These are phyloP conservation scores for Asobara japonica DNA, from an alignment of 1,140 invertebrate species.

Conservation along the genomic window DNA sequence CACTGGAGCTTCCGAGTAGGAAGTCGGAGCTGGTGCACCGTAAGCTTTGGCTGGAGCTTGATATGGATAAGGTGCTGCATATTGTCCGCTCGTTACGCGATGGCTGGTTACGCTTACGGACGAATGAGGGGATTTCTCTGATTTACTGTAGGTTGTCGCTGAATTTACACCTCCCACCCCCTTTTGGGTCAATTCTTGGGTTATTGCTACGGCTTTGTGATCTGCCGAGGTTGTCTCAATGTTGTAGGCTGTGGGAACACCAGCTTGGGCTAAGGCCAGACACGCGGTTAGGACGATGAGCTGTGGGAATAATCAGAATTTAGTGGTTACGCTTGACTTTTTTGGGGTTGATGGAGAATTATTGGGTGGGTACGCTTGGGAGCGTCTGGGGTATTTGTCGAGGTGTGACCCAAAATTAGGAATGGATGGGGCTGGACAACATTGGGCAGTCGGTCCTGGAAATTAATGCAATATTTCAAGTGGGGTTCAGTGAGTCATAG, in stretches of 20 bases:
- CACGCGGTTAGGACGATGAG: conserved; percentile 51
- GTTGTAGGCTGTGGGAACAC: conserved; percentile 66
- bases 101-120: conserved; percentile 67
- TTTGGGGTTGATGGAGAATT: background rate
- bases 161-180: conserved; percentile 67
- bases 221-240: conserved; percentile 64
- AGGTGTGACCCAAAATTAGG: too few species aligned
- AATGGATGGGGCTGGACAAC: too few species aligned
- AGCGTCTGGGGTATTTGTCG: too few species aligned
- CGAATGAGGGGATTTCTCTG: conserved; percentile 67
- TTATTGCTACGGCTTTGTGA: conserved; percentile 63
- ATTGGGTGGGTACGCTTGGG: too few species aligned
- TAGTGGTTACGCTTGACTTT: background rate
- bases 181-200: conserved; percentile 69
- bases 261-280: conserved; percentile 54
- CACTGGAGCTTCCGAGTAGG: background rate
- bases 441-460: too few species aligned
- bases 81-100: too few species aligned
- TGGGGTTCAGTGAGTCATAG: too few species aligned
- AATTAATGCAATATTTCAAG: too few species aligned
- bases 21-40: too few species aligned
- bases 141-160: conserved; percentile 65
- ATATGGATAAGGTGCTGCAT: too few species aligned
- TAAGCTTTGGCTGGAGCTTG: too few species aligned
- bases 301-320: conserved; percentile 35